Percentiles rank a stretch among this genome's conserved stretches.
Conservation (phyloP, 1,140 invertebrate genomes). For the Lepidurus arcticus region DNA sequence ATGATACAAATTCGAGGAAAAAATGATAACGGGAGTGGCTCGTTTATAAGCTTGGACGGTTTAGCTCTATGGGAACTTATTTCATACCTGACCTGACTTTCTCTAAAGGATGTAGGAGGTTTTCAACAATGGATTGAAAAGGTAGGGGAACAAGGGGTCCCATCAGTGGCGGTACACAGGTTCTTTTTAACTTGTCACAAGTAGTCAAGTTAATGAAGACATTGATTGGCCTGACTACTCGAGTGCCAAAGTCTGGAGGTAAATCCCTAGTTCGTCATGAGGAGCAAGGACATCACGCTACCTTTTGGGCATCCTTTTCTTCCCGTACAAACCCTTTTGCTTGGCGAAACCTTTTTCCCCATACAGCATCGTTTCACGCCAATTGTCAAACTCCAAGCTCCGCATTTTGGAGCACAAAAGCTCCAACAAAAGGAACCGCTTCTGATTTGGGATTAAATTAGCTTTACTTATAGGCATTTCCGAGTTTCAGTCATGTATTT, state of each 20-base stretch:
- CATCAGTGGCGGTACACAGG: not conserved
- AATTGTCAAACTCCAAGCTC: not conserved
- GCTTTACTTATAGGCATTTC: not conserved
- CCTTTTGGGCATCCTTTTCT: not conserved
- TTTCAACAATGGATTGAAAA: not conserved
- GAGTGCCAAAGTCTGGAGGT: constrained; percentile 11
- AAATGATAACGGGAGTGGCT: not conserved
- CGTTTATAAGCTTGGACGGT: not conserved
- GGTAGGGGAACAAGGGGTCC: not conserved
- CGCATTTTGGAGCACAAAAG: not conserved
- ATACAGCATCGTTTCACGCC: not conserved
- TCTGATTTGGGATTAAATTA: constrained; percentile 1
- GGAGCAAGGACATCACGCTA: not conserved
- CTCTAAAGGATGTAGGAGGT: not conserved
- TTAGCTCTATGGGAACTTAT: not conserved
- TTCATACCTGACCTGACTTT: constrained; percentile 13
- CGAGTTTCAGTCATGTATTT: constrained; percentile 19
- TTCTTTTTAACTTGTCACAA: constrained; percentile 8
- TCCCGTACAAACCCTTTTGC: not conserved
- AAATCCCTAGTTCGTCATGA: not conserved
- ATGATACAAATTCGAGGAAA: not conserved
- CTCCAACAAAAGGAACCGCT: not conserved
- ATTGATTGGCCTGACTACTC: constrained; percentile 11
- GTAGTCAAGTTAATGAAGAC: constrained; percentile 19
- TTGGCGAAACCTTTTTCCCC: not conserved